phyloP scores from a whole-genome alignment of 1,140 invertebrate species.

The Bombus vancouverensis region DNA sequence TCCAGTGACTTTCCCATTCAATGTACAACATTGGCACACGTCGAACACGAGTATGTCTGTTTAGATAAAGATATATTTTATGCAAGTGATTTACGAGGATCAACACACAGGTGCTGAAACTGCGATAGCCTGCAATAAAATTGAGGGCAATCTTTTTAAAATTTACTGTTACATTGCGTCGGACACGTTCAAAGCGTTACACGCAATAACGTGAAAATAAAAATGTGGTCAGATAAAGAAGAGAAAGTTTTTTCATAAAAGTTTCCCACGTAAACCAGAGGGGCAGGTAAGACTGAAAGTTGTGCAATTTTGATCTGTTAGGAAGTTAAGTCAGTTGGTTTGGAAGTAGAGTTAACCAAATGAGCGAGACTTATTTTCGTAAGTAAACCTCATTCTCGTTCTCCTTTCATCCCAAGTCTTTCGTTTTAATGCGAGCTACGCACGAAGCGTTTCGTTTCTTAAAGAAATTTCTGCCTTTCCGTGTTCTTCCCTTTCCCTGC shows the following conservation, averaged over 20 bases:
- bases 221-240: not conserved
- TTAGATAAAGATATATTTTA: not conserved
- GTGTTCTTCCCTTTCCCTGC: not conserved
- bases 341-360: not conserved
- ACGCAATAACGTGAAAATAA: not conserved
- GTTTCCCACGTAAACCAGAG: not conserved
- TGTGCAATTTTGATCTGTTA: not conserved
- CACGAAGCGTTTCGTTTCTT: conserved; percentile 4
- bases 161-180: not conserved
- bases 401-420: not conserved
- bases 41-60: not conserved
- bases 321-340: not conserved
- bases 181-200: no score
- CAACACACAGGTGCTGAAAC: no score
- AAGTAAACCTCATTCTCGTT: not conserved
- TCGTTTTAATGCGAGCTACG: not conserved
- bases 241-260: conserved; percentile 12
- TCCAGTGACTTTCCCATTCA: not conserved
- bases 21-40: not conserved
- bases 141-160: no score
- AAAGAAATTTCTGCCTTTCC: not conserved
- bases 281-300: not conserved
- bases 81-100: no score
- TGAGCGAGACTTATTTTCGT: not conserved
- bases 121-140: no score